Evolutionary conservation across 2,113 vertebrate genomes (phyloP).

Genomic region (Urocolius indicus): DNA sequence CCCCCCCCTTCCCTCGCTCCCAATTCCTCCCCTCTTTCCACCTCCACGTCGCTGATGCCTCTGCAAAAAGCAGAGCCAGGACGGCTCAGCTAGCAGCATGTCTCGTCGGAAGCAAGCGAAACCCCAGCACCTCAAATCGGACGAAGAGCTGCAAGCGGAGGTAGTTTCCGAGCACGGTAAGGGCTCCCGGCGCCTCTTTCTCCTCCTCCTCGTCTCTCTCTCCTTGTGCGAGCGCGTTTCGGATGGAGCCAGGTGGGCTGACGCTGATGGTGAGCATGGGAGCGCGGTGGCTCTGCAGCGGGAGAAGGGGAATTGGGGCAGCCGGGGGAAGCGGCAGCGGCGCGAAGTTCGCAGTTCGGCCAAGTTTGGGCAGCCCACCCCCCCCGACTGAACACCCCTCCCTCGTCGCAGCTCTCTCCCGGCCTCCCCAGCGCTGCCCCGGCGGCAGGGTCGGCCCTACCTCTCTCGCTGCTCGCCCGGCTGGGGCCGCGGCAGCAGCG

Average conservation of each 20-base stretch:
- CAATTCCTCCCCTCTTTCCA: conserved; percentile 61
- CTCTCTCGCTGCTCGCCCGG: not conserved
- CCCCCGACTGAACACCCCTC: not conserved
- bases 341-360: conserved; percentile 60
- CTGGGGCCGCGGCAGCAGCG: not conserved
- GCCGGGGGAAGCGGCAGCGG: conserved; percentile 18
- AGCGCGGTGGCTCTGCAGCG: conserved; percentile 22
- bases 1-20: not conserved
- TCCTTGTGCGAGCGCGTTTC: conserved; percentile 9
- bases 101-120: conserved; percentile 99
- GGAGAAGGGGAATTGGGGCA: conserved; percentile 27
- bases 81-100: conserved; percentile 90
- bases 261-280: conserved; percentile 18
- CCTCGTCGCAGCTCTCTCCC: not conserved
- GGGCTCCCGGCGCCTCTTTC: conserved; percentile 20
- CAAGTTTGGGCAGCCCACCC: conserved; percentile 59
- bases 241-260: conserved; percentile 39
- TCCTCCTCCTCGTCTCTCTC: not conserved
- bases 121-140: conserved; percentile 97
- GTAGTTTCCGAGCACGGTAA: conserved; percentile 92
- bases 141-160: conserved; percentile 88
- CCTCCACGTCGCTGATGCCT: conserved; percentile 87
- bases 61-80: conserved; percentile 87
- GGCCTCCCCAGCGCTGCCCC: not conserved
- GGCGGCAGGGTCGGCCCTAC: not conserved